phyloP scores from a whole-genome alignment of 2,113 vertebrate species.

The Corydoras maculifer region DNA sequence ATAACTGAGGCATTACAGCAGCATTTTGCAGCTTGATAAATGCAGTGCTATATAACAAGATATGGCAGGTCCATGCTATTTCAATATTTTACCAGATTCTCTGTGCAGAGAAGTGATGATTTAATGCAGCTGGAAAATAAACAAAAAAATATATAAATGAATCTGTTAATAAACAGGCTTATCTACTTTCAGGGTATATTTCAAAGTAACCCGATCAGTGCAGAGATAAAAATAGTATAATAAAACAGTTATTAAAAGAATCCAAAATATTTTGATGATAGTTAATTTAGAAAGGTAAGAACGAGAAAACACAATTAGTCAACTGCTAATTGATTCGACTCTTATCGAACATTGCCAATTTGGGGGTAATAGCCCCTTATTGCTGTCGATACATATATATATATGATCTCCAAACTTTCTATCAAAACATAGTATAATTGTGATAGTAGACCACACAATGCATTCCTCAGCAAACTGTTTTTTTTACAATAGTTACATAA shows the following conservation, averaged over 20 bases:
- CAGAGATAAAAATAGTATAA: slow-evolving; percentile 23
- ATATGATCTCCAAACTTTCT: too few relatives aligned
- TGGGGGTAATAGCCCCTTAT: too few relatives aligned
- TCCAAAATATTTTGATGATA: background rate
- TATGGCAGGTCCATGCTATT: slow-evolving; percentile 33
- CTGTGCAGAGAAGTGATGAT: slow-evolving; percentile 30
- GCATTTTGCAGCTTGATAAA: slow-evolving; percentile 10
- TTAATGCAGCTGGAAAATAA: slow-evolving; percentile 21
- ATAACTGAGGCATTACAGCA: background rate
- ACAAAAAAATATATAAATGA: background rate
- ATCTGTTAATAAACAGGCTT: slow-evolving; percentile 33
- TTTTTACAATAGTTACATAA: too few relatives aligned
- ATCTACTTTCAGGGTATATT: slow-evolving; percentile 26
- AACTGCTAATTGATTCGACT: too few relatives aligned
- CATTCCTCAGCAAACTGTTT: too few relatives aligned
- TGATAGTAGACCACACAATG: background rate
- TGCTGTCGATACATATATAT: too few relatives aligned
- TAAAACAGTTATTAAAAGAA: background rate
- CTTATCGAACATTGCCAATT: too few relatives aligned
- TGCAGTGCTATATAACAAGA: slow-evolving; percentile 20
- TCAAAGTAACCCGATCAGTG: slow-evolving; percentile 23
- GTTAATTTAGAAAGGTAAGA: background rate
- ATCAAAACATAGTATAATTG: too few relatives aligned
- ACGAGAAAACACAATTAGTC: background rate
- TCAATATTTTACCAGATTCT: slow-evolving; percentile 16